Conservation (phyloP, 1,140 invertebrate species). For the Drosophila seguyi region DNA sequence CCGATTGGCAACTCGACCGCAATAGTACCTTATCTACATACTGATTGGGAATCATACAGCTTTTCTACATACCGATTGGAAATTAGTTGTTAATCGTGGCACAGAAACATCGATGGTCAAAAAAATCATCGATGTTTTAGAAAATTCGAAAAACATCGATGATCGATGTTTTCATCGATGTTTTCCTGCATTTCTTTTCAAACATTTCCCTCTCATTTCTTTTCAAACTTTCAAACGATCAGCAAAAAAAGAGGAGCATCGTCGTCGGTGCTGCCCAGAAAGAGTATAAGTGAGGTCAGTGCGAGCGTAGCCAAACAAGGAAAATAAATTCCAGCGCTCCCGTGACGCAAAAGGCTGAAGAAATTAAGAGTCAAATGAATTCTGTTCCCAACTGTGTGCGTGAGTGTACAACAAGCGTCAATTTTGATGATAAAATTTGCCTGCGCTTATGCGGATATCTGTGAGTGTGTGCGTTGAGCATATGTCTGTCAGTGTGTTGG, state of each 20-base stretch:
- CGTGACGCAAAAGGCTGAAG: constrained; percentile 36
- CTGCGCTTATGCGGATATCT: constrained; percentile 43
- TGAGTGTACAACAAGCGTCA: constrained; percentile 54
- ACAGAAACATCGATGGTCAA: no score
- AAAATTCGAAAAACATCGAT: no score
- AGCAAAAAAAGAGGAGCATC: constrained; percentile 15
- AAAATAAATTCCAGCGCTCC: constrained; percentile 39
- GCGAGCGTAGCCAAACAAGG: constrained; percentile 36
- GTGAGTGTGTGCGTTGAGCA: constrained; percentile 31
- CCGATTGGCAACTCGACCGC: no score
- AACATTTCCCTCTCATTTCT: background rate
- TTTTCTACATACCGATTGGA: no score
- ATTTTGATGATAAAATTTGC: constrained; percentile 59
- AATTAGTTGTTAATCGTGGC: no score
- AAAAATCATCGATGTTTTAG: no score
- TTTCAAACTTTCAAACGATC: constrained; percentile 11
- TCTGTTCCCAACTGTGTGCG: constrained; percentile 39
- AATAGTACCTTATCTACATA: no score
- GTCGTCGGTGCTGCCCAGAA: constrained; percentile 32
- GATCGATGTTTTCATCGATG: no score
- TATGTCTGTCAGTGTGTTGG: constrained; percentile 40
- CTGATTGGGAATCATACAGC: no score
- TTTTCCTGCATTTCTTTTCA: no score
- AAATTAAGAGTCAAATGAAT: constrained; percentile 65
- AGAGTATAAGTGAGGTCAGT: constrained; percentile 12